Evolutionary conservation across 2,797 vertebrate genomes (phyloP), one percentile per base, ranked within the genome.

Genomic region (Limosa lapponica): DNA sequence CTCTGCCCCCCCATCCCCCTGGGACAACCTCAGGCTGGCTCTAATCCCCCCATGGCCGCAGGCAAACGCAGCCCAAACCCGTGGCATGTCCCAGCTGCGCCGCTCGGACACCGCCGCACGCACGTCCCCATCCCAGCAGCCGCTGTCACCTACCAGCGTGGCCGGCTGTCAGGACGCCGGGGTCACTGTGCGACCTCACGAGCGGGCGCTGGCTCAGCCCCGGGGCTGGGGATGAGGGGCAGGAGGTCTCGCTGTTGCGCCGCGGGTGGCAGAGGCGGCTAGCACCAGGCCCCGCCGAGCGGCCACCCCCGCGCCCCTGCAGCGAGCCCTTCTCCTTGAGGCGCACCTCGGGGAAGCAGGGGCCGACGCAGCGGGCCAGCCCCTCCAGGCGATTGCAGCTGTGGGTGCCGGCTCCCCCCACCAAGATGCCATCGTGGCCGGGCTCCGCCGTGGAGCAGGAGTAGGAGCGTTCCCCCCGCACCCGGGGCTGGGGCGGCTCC

Each of bases 381-480:
- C 98, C 98, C 82, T 99, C 99, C 94, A 99, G 97, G 80, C 99
- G 99, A 82, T 99, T 99, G 95, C 99, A 99, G 97, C 99, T 99
- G 80, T 99, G 98, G 13, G 99, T 98, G 7, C 98, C 93, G 5
- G 98, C 95, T 27, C 66, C 37, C 75, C 96, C 80, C 74, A 36
- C 85, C 58, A 55, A 92, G 96, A 95, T 52, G 5, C 96, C 28
- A 0, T 97, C 96, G 2, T 62, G 74, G n/a, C 95, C 95, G 6
- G 99, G 98, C 93, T 99, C 99, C 0, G 99, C 99, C 0, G 99
- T 99, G 23, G 99, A 99, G 97, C 99, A 99, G 79, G 99, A 99
- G 72, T 99, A 99, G 86, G 99, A 99, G 61, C 99, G 98, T 54
- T 99, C 99, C 2, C 99, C 99, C 48, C 99, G 97, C 36, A 97